phyloP scores from a whole-genome alignment of 64 coral and sea anemone genomes.

The Hydrozoanthus tunicans region DNA sequence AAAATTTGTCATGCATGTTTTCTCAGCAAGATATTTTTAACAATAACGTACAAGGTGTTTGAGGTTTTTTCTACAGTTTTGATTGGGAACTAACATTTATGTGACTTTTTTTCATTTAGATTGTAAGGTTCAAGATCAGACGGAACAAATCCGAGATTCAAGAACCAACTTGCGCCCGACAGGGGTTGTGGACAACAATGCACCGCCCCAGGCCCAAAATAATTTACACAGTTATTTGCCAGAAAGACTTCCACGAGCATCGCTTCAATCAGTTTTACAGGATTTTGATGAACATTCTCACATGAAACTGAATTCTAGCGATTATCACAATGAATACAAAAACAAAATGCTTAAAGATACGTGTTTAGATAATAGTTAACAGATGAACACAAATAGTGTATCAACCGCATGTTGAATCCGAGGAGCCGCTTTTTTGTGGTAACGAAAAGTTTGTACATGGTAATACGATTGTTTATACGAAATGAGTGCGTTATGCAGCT shows the following conservation, averaged over 20 bases:
- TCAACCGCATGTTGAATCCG: too few species aligned
- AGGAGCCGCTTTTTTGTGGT: background rate
- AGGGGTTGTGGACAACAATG: constrained; percentile 21
- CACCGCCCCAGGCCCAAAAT: background rate
- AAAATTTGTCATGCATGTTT: background rate
- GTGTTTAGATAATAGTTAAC: background rate
- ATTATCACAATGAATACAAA: background rate
- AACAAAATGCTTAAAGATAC: background rate
- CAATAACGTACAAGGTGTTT: background rate
- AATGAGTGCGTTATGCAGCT: too few species aligned
- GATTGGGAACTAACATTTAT: background rate
- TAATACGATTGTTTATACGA: too few species aligned
- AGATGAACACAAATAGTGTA: too few species aligned
- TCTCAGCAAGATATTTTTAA: background rate
- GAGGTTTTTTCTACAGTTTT: background rate
- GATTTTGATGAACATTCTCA: background rate
- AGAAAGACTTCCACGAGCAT: background rate
- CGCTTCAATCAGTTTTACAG: background rate
- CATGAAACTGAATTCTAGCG: background rate
- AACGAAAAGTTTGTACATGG: background rate
- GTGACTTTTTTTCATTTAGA: background rate
- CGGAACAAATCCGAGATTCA: background rate
- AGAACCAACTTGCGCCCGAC: background rate
- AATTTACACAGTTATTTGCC: background rate
- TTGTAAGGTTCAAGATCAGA: background rate